Evolutionary conservation across 2,113 vertebrate genomes (phyloP), one percentile per base, ranked within the genome.

Genomic region (Rissa tridactyla): DNA sequence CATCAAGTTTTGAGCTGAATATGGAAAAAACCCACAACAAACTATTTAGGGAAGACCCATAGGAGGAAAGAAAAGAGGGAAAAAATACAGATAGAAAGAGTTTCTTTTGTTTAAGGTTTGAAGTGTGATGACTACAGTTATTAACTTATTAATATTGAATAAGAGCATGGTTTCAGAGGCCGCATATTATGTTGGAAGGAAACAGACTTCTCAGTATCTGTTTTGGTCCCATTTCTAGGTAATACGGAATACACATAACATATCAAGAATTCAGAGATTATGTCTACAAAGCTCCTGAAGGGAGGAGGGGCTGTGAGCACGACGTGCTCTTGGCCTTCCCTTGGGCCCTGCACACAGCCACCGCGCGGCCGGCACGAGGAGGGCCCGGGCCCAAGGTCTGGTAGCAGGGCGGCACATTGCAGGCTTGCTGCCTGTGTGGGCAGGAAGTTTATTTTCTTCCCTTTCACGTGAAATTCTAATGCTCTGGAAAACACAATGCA

Each of bases 291-390:
- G 36, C 26, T 65, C 32, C 32, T 23, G 10, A 52, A 12, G 26
- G 42, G 40, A 58, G 18, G 7, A 54, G 36, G 34, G 14, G 2
- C 58, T 51, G 23, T 32, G 51, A 42, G 20, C 5, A 30, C 0
- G 0, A 29, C 0, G 0, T 68, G 47, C 21, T 64, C 57, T 57
- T 54, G 20, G 4, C 69, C 30, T 77, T 52, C 11, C 44, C 15
- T 17, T 2, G 11, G 29, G 44, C 11, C 32, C 68, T 65, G n/a
- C 15, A 19, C 1, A 4, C 25, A 72, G 38, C 6, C 0, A 0
- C 26, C 26, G 23, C 0, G 1, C 27, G 40, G 17, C 29, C 6
- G 13, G 30, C 8, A 34, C 0, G 1, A 19, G 10, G 21, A 70
- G 9, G 20, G 6, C 20, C 15, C 0, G 0, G 25, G 23, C 36